Evolutionary conservation across 1,140 invertebrate species (phyloP).

Genomic region (Drosophila santomea): DNA sequence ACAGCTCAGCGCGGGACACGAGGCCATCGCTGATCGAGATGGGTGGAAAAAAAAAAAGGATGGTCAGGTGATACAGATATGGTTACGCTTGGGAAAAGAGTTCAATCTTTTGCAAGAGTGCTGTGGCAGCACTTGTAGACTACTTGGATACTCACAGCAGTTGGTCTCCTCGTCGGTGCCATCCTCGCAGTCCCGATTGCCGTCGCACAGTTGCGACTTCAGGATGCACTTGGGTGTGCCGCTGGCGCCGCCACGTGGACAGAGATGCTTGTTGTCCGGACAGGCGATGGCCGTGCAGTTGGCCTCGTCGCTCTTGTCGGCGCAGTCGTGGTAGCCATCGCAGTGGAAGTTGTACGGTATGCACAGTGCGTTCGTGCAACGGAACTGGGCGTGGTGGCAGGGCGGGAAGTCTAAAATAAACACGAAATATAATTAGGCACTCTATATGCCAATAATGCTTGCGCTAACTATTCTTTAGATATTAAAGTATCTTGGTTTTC

Average conservation of each 20-base stretch:
- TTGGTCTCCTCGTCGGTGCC: slow-evolving; percentile 94
- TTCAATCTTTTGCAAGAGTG: too few species aligned
- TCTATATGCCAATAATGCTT: too few species aligned
- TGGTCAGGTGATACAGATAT: not conserved
- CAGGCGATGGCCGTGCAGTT: slow-evolving; percentile 96
- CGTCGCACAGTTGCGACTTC: slow-evolving; percentile 94
- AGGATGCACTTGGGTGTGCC: slow-evolving; percentile 94
- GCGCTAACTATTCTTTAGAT: too few species aligned
- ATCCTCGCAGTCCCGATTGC: slow-evolving; percentile 94
- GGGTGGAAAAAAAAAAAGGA: slow-evolving; percentile 61
- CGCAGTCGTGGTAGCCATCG: slow-evolving; percentile 93
- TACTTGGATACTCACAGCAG: slow-evolving; percentile 90
- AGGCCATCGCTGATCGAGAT: slow-evolving; percentile 87
- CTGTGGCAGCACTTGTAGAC: too few species aligned
- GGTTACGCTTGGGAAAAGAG: too few species aligned
- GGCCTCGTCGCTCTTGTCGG: slow-evolving; percentile 94
- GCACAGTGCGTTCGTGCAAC: slow-evolving; percentile 96
- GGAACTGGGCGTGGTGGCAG: slow-evolving; percentile 96
- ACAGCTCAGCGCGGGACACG: slow-evolving; percentile 93
- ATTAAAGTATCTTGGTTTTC: too few species aligned
- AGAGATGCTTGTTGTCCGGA: slow-evolving; percentile 96
- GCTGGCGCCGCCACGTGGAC: slow-evolving; percentile 90
- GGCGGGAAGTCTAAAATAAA: slow-evolving; percentile 91
- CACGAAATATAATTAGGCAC: not conserved
- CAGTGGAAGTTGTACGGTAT: slow-evolving; percentile 94